Evolutionary conservation across 2,113 vertebrate species (phyloP).

Genomic region (Cyprinus carpio): DNA sequence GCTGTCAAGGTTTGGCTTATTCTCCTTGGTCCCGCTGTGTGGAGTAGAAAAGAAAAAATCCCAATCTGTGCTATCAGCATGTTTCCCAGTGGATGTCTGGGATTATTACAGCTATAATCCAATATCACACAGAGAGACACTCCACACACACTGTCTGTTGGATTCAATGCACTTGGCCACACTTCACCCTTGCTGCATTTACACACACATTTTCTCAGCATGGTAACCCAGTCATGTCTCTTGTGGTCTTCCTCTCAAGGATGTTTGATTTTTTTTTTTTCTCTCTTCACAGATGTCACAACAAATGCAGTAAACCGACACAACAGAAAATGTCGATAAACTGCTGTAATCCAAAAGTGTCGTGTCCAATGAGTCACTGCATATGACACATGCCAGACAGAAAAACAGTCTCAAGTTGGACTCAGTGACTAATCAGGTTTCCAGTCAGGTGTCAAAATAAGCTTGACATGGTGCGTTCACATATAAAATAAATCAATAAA

Average conservation of each 20-base stretch:
- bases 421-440: neutral
- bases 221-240: neutral
- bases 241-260: neutral
- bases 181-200: neutral
- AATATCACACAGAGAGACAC: constrained; percentile 7
- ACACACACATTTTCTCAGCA: constrained; percentile 1
- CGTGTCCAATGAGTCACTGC: neutral
- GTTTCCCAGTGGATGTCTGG: constrained; percentile 35
- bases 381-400: neutral
- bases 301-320: neutral
- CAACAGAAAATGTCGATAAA: neutral
- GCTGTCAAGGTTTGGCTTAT: constrained; percentile 20
- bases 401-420: neutral
- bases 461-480: neutral
- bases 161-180: neutral
- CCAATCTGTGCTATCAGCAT: constrained; percentile 45
- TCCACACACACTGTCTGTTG: constrained; percentile 5
- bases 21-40: constrained; percentile 1
- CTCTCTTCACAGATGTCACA: neutral
- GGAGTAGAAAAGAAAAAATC: constrained; percentile 19
- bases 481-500: neutral
- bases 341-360: neutral
- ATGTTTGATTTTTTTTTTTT: neutral
- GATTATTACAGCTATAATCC: constrained; percentile 41
- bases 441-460: neutral